These are phyloP conservation scores for Cynopterus brachyotis DNA, from an alignment of 2,113 vertebrate species.

Conservation along the genomic window DNA sequence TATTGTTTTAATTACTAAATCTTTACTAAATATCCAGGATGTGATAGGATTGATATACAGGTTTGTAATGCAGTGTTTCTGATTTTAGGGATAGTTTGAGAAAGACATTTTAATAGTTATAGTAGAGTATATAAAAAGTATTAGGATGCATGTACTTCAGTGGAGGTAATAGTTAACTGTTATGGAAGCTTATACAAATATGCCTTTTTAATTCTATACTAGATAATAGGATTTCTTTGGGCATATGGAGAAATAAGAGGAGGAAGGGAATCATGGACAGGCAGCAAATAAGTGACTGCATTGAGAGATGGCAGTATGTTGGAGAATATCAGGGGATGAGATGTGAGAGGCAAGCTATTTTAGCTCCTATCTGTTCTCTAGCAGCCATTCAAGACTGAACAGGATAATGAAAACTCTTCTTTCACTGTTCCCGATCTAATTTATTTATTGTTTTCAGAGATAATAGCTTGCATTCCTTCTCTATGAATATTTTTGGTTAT, in stretches of 20 bases:
- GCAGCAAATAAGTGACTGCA: not conserved
- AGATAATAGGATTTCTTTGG: not conserved
- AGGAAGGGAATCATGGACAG: not conserved
- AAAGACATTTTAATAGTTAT: not conserved
- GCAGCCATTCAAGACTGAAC: not conserved
- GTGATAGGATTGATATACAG: not conserved
- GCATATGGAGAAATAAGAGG: not conserved
- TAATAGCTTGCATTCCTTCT: constrained; percentile 38
- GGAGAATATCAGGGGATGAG: not conserved
- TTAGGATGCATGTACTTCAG: not conserved
- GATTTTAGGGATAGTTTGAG: not conserved
- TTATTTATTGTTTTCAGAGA: constrained; percentile 43
- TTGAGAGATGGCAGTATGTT: not conserved
- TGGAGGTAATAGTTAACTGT: not conserved
- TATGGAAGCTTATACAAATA: not conserved
- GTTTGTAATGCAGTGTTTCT: not conserved
- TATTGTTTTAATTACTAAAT: not conserved
- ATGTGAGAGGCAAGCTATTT: not conserved
- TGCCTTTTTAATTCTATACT: not conserved
- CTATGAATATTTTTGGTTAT: constrained; percentile 38
- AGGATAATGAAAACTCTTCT: not conserved
- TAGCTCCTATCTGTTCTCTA: not conserved
- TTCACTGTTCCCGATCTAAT: not conserved
- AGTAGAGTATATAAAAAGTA: not conserved
- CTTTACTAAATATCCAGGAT: not conserved